These are phyloP conservation scores for Ectropis crepuscularia DNA, from an alignment of 2,888 invertebrate species.

Conservation along the genomic window DNA sequence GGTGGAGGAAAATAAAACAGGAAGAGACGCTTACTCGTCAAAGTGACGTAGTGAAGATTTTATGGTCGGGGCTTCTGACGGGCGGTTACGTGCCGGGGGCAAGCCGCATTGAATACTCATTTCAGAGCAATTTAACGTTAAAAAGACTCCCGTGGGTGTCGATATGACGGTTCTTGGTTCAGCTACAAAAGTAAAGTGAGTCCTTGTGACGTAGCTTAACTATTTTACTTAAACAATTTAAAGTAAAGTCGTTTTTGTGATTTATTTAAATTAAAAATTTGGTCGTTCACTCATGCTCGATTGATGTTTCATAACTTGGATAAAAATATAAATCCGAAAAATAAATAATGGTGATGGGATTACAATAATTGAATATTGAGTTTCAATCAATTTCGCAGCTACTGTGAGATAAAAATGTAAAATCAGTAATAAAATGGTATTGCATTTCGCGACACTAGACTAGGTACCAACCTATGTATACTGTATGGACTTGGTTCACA, in stretches of 20 bases:
- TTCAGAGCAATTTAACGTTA: slow-evolving; percentile 63
- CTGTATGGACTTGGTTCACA: no score
- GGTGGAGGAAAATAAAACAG: slow-evolving; percentile 31
- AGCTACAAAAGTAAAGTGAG: slow-evolving; percentile 47
- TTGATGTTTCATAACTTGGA: no score
- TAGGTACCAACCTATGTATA: no score
- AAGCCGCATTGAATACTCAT: slow-evolving; percentile 63
- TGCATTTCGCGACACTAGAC: no score
- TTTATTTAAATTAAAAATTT: no score
- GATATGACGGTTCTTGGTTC: slow-evolving; percentile 45
- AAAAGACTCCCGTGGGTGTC: slow-evolving; percentile 58
- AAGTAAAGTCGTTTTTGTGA: not conserved
- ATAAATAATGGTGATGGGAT: no score
- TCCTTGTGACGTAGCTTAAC: slow-evolving; percentile 46
- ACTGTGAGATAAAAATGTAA: no score
- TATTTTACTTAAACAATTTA: not conserved
- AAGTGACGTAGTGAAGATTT: slow-evolving; percentile 44
- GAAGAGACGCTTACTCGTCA: slow-evolving; percentile 37
- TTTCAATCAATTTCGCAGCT: no score
- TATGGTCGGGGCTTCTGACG: slow-evolving; percentile 48
- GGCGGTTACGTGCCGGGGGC: slow-evolving; percentile 51
- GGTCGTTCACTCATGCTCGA: no score
- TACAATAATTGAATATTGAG: no score
- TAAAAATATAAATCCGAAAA: no score
- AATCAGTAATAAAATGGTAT: no score